Base-by-base conservation (phyloP, 2,888 invertebrate species). In the Lasioglossum zephyrum region DNA sequence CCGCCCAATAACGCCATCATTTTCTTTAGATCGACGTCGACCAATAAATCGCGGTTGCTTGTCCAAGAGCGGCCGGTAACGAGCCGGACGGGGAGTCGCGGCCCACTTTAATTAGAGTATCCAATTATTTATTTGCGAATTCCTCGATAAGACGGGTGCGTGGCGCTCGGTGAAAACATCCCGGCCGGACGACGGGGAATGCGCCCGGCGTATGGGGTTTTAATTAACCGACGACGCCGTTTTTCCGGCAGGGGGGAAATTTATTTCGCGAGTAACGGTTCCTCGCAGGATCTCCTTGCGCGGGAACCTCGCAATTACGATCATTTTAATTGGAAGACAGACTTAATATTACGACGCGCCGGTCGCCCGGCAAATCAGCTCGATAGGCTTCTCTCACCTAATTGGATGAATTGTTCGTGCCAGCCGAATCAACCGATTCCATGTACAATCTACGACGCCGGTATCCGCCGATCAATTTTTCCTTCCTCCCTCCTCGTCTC, bases 41-140 rank as follows among this genome's bases (percentile, higher is more conserved):
- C 49, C 73, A 70, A 81, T 81, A 77, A 81, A 84, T 81, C 70
- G 57, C 74, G 41, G 18, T 9, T 18, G 36, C 36, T 26, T 44
- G 69, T 70, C 60, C 36, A 31, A 49, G 47, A 49, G 26, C 44
- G 41, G 13, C 47, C 22, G 57, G 74, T 66, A 74, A 81, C 77
- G 77, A 60, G 31, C 69, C 73, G n/a, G 13, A 49, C 77, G 31
- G n/a, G 53, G 74, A 47, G 77, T 74, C 77, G 31, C 31, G 70
- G 78, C 74, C 75, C 8, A 53, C 53, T 84, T 81, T 82, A 84
- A 84, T 84, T 82, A 78, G 78, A 82, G 78, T 73, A 75, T 53
- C 72, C 74, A 75, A 82, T 84, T 82, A 82, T 84, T 84, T 84
- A 82, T 82, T 82, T 78, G 80, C 82, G 74, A 84, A 77, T 78